Conservation (phyloP, 1,140 invertebrate species). For the Thereuonema tuberculata region DNA sequence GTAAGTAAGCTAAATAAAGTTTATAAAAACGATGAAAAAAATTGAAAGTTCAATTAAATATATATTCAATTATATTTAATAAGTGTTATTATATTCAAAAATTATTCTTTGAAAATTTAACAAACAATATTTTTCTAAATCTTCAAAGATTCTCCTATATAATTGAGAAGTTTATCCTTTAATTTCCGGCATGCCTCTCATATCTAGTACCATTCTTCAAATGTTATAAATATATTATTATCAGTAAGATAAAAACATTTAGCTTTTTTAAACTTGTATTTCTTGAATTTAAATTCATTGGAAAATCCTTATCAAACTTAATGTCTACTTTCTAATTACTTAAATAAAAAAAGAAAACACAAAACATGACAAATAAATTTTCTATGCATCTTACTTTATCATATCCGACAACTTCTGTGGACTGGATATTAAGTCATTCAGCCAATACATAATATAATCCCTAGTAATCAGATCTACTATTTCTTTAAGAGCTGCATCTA, state of each 20-base stretch:
- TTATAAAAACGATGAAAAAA: slow-evolving; percentile 16
- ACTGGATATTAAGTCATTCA: slow-evolving; percentile 48
- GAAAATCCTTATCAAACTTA: neutral
- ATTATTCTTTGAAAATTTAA: no score
- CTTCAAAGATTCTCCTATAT: no score
- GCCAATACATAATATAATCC: slow-evolving; percentile 62
- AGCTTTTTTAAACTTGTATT: neutral
- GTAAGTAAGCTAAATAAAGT: slow-evolving; percentile 4
- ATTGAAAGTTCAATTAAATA: no score
- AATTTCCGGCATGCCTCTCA: no score
- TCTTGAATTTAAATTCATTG: neutral
- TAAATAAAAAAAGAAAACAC: no score
- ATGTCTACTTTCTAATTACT: no score
- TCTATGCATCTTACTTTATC: slow-evolving; percentile 34
- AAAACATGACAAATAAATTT: no score
- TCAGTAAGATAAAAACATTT: neutral
- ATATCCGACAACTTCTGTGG: slow-evolving; percentile 33
- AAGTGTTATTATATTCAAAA: no score
- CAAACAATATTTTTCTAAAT: no score
- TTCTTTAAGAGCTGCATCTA: slow-evolving; percentile 67
- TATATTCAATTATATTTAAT: no score
- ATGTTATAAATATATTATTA: neutral
- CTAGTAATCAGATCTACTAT: slow-evolving; percentile 60
- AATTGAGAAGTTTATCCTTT: no score
- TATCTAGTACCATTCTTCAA: no score